A percentile compares a stretch with the other conserved stretches of the same genome.
phyloP scores from a whole-genome alignment of 2,797 vertebrate species.

The Monodelphis domestica region DNA sequence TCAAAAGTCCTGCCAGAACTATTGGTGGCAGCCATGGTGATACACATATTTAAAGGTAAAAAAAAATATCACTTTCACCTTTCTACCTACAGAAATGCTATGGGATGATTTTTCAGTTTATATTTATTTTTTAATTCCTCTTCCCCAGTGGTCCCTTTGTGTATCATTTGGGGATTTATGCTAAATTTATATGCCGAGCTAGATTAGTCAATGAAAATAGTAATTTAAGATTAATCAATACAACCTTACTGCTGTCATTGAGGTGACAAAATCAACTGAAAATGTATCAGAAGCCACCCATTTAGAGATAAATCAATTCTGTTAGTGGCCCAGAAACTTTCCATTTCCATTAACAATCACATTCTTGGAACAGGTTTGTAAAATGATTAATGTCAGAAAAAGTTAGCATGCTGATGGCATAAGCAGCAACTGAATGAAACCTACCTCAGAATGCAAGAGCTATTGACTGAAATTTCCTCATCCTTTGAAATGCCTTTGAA shows the following conservation, averaged over 20 bases:
- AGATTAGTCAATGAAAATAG: slow-evolving; percentile 11
- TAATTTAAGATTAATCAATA: not conserved
- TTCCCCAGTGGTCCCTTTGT: slow-evolving; percentile 1
- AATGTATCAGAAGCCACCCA: not conserved
- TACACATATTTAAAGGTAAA: not conserved
- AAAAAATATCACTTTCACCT: not conserved
- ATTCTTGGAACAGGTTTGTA: slow-evolving; percentile 16
- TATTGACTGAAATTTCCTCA: slow-evolving; percentile 1
- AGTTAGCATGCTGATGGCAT: not conserved
- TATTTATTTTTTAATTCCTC: not conserved
- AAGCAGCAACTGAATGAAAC: not conserved
- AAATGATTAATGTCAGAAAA: not conserved
- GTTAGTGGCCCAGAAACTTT: slow-evolving; percentile 13
- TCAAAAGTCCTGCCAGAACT: not conserved
- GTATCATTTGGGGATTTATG: slow-evolving; percentile 23
- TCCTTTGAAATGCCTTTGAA: slow-evolving; percentile 12
- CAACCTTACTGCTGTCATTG: not conserved
- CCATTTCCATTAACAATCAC: not conserved
- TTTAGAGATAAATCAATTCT: slow-evolving; percentile 20
- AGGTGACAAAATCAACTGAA: slow-evolving; percentile 29
- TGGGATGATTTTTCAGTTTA: not conserved
- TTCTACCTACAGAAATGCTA: not conserved
- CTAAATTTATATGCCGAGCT: not conserved
- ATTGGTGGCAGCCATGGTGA: not conserved
- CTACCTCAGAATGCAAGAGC: not conserved